phyloP scores from a whole-genome alignment of 2,113 vertebrate species.

The Petrocephalus zakoni region DNA sequence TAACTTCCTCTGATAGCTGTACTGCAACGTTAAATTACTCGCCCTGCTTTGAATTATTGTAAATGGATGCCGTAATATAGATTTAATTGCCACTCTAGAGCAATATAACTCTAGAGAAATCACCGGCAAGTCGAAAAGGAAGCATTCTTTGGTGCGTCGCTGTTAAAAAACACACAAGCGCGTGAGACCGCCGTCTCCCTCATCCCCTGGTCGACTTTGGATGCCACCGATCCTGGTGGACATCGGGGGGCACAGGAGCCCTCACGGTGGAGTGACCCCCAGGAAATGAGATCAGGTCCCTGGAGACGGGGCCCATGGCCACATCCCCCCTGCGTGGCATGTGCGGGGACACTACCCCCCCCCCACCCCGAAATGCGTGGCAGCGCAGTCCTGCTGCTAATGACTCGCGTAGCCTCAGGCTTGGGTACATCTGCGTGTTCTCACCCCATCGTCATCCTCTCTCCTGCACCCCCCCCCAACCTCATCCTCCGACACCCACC shows the following conservation, averaged over 20 bases:
- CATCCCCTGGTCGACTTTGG: not conserved
- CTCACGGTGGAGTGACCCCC: not conserved
- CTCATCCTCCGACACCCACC: not conserved
- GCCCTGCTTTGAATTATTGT: not conserved
- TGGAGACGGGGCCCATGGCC: not conserved
- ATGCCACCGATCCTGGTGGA: not conserved
- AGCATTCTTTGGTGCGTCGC: constrained; percentile 29
- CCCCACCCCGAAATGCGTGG: not conserved
- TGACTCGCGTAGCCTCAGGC: constrained; percentile 19
- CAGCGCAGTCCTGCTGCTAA: constrained; percentile 4
- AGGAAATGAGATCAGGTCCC: constrained; percentile 11
- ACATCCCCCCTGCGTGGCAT: not conserved
- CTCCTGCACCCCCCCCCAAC: not conserved
- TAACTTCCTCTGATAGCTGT: not conserved
- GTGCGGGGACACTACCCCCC: constrained; percentile 41
- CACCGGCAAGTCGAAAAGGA: constrained; percentile 22
- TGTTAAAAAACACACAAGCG: not conserved
- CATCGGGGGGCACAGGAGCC: not conserved
- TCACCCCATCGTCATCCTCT: not conserved
- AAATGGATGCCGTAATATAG: not conserved
- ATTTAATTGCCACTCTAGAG: constrained; percentile 37
- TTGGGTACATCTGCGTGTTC: constrained; percentile 10
- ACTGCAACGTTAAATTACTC: not conserved
- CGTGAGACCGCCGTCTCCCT: not conserved
- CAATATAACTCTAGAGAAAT: constrained; percentile 33